These are phyloP conservation scores for Yasuhikotakia modesta DNA, from an alignment of 2,797 vertebrate genomes.

Conservation along the genomic window DNA sequence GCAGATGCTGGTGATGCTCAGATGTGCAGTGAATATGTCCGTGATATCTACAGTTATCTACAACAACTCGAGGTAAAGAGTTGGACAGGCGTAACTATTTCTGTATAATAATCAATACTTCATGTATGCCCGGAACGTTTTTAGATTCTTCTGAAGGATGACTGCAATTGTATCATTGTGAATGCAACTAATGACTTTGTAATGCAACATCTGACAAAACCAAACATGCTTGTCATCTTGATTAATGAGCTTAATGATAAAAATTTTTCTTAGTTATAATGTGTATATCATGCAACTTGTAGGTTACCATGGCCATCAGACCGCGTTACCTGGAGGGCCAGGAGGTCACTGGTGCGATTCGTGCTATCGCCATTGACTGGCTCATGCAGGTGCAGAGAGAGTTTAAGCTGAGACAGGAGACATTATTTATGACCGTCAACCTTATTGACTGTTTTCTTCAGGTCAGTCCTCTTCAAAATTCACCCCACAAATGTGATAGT, in stretches of 20 bases:
- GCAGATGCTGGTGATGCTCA: slow-evolving; percentile 62
- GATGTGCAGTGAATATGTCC: slow-evolving; percentile 70
- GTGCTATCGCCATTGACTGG: slow-evolving; percentile 68
- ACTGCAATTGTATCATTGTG: too few species aligned
- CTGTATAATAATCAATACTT: background rate
- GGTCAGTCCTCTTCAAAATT: slow-evolving; percentile 26
- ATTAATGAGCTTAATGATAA: background rate
- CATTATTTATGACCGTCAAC: slow-evolving; percentile 71
- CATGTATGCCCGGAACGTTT: too few species aligned
- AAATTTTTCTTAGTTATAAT: background rate
- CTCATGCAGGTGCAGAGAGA: slow-evolving; percentile 70
- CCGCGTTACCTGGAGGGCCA: slow-evolving; percentile 14
- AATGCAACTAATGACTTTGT: too few species aligned
- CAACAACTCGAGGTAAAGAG: slow-evolving; percentile 71
- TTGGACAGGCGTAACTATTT: background rate
- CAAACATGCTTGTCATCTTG: background rate
- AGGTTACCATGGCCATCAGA: background rate
- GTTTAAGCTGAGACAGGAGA: slow-evolving; percentile 71
- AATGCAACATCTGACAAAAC: background rate
- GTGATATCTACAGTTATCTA: slow-evolving; percentile 72
- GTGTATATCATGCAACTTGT: background rate
- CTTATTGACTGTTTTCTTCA: slow-evolving; percentile 71
- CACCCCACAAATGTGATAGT: background rate
- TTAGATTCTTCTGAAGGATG: too few species aligned
- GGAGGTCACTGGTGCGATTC: slow-evolving; percentile 59